Evolutionary conservation across 2,113 vertebrate genomes (phyloP), one percentile per base, ranked within the genome.

Genomic region (Gymnarchus niloticus): DNA sequence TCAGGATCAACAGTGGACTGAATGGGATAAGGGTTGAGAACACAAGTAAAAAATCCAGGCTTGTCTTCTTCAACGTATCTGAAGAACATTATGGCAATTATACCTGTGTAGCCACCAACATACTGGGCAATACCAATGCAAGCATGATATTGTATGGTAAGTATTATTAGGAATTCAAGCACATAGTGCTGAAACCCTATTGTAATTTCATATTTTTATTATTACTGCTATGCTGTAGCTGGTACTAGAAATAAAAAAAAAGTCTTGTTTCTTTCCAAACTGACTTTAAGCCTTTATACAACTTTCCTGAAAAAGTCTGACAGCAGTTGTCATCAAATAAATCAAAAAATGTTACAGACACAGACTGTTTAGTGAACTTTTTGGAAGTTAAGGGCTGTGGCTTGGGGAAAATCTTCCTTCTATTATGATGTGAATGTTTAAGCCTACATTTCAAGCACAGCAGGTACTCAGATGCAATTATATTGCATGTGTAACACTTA

Each of bases 11-110:
- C 1, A 97, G 96, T 0, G 96, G 97, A 84, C 93, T 96, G 78
- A 97, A 98, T 0, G 95, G 98, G 0, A 91, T 98, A 73, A 94
- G 95, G 89, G 98, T 99, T 6, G 97, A 99, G 92, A 99, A 93
- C 92, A 98, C 96, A 92, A 97, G 96, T 28, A 97, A 94, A 89
- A 95, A 97, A 89, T 99, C 98, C 0, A 96, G 96, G 37, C 95
- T 99, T 81, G 96, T 97, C 87, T 99, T 99, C 92, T 99, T 98
- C 93, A 99, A 99, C 0, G 97, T 99, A 86, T 99, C 98, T 0
- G 98, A 99, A 91, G 97, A 98, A 88, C 97, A 99, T 92, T 99
- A 99, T 0, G 98, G 98, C n/a, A 99, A 99, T 93, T 99, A 99
- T 84, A 99, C 98, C 0, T 99, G 98, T 0, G 97, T 99, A 88